Evolutionary conservation across 2,113 vertebrate species (phyloP).

Genomic region (Sebastes fasciatus): DNA sequence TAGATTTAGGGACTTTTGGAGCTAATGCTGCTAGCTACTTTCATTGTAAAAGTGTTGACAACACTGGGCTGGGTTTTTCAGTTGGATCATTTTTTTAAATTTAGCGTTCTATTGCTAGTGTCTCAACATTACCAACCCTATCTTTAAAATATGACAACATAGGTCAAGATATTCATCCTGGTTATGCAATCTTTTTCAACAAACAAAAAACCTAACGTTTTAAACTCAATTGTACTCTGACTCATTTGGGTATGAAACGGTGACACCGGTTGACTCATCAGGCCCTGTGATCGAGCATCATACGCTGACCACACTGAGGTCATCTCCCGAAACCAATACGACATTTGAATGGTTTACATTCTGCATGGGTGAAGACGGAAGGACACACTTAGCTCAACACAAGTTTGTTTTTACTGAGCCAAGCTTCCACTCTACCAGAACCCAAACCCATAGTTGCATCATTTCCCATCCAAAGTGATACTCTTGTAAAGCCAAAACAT

Average conservation of each 20-base stretch:
- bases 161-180: too few species aligned
- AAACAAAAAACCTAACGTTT: background rate
- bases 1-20: too few species aligned
- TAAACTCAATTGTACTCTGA: background rate
- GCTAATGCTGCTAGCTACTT: too few species aligned
- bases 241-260: background rate
- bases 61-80: too few species aligned
- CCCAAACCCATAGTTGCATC: background rate
- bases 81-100: too few species aligned
- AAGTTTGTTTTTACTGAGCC: background rate
- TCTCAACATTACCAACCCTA: too few species aligned
- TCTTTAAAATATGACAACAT: too few species aligned
- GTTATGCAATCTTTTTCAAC: background rate
- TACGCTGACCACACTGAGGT: background rate
- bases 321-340: background rate
- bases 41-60: too few species aligned
- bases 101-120: too few species aligned
- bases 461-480: background rate
- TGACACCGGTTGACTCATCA: background rate
- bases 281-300: background rate
- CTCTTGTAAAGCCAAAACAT: background rate
- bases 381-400: background rate
- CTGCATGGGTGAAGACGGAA: background rate
- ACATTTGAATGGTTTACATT: background rate
- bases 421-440: background rate